Percentiles rank a stretch among this genome's conserved stretches.
Conservation (phyloP, 2,113 vertebrate species). For the Macaca nemestrina region DNA sequence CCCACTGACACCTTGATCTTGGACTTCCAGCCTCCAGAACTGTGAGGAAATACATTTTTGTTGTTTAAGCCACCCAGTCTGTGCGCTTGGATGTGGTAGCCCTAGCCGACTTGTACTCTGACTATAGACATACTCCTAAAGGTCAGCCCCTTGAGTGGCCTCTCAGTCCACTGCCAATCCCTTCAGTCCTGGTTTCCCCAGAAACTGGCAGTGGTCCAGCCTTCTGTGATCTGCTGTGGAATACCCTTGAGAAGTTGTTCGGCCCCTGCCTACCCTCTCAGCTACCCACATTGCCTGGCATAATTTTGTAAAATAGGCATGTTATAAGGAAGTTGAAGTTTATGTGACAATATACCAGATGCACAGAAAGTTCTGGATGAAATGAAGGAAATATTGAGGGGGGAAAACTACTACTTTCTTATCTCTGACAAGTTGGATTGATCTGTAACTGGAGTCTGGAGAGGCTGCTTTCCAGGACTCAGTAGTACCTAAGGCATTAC, state of each 20-base stretch:
- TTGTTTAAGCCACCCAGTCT: background rate
- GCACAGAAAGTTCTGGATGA: background rate
- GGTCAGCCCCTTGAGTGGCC: background rate
- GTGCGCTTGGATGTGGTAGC: background rate
- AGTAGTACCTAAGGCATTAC: background rate
- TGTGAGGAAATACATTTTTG: background rate
- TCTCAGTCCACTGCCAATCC: background rate
- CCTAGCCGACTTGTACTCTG: background rate
- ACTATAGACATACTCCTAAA: background rate
- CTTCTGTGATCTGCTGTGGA: background rate
- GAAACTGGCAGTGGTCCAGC: background rate
- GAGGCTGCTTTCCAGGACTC: background rate
- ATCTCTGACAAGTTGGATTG: background rate
- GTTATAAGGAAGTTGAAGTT: background rate
- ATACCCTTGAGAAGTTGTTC: background rate
- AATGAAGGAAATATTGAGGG: background rate
- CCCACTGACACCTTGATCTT: background rate
- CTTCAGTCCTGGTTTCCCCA: background rate
- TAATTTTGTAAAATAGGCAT: background rate
- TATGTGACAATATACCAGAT: background rate
- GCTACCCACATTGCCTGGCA: background rate
- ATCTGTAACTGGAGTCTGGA: background rate
- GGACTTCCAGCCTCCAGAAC: background rate
- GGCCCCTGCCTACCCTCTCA: no score
- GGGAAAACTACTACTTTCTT: background rate